Percentiles rank a stretch among this genome's conserved stretches.
These are phyloP conservation scores for Lophochroa leadbeateri DNA, from an alignment of 2,113 vertebrate species.

Conservation along the genomic window DNA sequence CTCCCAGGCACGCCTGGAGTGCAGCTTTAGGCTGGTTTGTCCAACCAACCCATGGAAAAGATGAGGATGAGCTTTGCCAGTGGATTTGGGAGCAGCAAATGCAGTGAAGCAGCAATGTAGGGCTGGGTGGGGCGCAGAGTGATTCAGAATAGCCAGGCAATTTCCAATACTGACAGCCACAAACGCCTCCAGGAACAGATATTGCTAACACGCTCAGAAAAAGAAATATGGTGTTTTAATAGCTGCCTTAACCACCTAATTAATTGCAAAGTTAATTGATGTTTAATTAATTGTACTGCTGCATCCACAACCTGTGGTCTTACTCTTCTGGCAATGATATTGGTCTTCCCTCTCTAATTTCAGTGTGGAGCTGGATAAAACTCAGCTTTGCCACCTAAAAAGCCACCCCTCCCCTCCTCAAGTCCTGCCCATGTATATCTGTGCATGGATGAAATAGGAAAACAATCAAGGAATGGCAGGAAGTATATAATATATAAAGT, in stretches of 20 bases:
- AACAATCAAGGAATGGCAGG: neutral
- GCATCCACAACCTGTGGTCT: neutral
- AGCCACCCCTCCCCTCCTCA: neutral
- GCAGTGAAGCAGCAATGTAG: neutral
- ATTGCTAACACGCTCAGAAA: neutral
- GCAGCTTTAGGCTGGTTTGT: neutral
- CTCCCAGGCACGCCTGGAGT: neutral
- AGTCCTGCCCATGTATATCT: neutral
- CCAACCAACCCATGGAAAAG: neutral
- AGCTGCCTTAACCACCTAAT: neutral
- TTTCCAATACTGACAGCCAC: neutral
- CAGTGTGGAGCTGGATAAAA: neutral
- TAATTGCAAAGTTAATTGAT: neutral
- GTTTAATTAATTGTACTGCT: neutral
- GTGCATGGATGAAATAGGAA: fast-evolving
- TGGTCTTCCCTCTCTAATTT: neutral
- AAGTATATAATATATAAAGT: neutral
- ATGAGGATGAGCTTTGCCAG: neutral
- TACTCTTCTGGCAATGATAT: neutral
- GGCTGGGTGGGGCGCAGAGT: slow-evolving; percentile 12
- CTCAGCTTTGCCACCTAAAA: neutral
- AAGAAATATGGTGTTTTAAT: neutral
- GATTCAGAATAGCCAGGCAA: slow-evolving; percentile 5
- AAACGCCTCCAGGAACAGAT: neutral
- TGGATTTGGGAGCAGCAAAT: neutral